A percentile compares a stretch with the other conserved stretches of the same genome.
Evolutionary conservation across 2,888 invertebrate genomes (phyloP).

Genomic region (Hipparchia semele): DNA sequence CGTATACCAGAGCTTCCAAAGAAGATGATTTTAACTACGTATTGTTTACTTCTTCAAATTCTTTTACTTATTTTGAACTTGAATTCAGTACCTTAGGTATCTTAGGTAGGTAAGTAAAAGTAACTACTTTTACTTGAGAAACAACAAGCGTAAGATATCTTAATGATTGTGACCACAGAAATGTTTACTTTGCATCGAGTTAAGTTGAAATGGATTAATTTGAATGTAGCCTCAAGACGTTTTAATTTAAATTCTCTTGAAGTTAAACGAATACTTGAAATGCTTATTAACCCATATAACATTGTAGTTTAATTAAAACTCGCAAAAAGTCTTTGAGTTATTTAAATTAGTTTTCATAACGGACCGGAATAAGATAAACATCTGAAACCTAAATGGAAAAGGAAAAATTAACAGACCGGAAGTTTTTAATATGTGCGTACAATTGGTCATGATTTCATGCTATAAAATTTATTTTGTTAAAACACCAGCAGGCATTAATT

Average conservation of each 20-base stretch:
- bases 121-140: neutral
- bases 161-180: slow-evolving; percentile 14
- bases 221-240: slow-evolving; percentile 18
- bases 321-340: slow-evolving; percentile 1
- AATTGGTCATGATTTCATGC: neutral
- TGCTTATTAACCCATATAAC: slow-evolving; percentile 8
- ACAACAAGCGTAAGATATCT: slow-evolving; percentile 11
- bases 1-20: too few species aligned
- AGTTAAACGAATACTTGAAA: slow-evolving; percentile 12
- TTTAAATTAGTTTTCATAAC: slow-evolving; percentile 3
- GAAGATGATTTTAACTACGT: too few species aligned
- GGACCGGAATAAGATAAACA: neutral
- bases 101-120: too few species aligned
- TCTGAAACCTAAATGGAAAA: slow-evolving; percentile 2
- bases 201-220: slow-evolving; percentile 18
- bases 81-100: too few species aligned
- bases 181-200: slow-evolving; percentile 15
- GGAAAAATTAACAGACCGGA: slow-evolving; percentile 3
- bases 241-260: slow-evolving; percentile 20
- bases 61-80: too few species aligned
- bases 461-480: neutral
- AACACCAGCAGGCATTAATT: neutral
- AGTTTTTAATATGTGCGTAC: neutral
- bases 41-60: too few species aligned
- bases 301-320: slow-evolving; percentile 1